Conservation (phyloP, 2,113 vertebrate species). For the Hippocampus mohnikei region DNA sequence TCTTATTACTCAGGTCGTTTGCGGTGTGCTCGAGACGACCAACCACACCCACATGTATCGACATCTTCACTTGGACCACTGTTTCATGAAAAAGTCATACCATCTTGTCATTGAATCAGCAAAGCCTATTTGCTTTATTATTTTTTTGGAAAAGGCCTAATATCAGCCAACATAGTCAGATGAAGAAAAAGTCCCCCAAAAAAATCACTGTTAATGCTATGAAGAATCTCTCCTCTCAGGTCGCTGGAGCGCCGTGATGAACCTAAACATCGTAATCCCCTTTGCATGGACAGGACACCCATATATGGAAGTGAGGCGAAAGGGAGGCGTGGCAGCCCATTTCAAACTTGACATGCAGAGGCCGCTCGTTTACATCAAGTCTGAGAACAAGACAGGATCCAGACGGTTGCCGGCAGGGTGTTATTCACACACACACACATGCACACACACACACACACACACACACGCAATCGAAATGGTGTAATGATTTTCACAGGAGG, state of each 20-base stretch:
- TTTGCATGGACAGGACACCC: slow-evolving; percentile 59
- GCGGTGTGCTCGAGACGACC: too few species aligned
- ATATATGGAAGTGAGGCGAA: slow-evolving; percentile 67
- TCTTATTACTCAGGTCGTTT: too few species aligned
- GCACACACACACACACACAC: slow-evolving; percentile 17
- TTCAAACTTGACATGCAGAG: slow-evolving; percentile 57
- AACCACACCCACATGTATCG: too few species aligned
- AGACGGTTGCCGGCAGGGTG: slow-evolving; percentile 50
- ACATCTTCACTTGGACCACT: too few species aligned
- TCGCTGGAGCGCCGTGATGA: slow-evolving; percentile 46
- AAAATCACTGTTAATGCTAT: slow-evolving; percentile 9
- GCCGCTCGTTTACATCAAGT: slow-evolving; percentile 58
- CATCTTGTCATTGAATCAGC: too few species aligned
- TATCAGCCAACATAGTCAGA: too few species aligned
- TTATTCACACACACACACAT: slow-evolving; percentile 37
- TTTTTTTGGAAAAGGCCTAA: too few species aligned
- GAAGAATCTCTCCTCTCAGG: slow-evolving; percentile 49
- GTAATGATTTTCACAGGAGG: not conserved
- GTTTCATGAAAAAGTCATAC: too few species aligned
- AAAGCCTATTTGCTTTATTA: too few species aligned
- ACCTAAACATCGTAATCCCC: slow-evolving; percentile 67
- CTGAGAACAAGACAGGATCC: slow-evolving; percentile 61
- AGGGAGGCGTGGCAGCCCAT: slow-evolving; percentile 54
- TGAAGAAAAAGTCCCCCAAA: not conserved
- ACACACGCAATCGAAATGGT: slow-evolving; percentile 15